Evolutionary conservation across 1,140 invertebrate species (phyloP).

Genomic region (Glomeris maerens): DNA sequence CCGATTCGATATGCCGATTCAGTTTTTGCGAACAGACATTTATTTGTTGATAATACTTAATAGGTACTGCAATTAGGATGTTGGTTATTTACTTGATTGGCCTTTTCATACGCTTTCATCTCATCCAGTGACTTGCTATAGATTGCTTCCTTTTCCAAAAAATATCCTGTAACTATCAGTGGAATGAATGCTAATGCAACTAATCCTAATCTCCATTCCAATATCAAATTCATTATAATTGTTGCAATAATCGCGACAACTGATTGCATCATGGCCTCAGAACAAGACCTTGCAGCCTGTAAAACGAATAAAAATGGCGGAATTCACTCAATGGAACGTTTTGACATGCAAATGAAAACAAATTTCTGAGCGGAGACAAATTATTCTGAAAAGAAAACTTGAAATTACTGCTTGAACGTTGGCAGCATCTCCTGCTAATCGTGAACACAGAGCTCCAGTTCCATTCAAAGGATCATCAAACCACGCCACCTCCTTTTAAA

Average conservation of each 20-base stretch:
- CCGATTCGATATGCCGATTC: not conserved
- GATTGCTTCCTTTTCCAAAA: not conserved
- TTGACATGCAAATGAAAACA: no score
- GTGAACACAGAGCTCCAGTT: constrained; percentile 21
- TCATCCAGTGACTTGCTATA: not conserved
- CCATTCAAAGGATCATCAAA: constrained; percentile 21
- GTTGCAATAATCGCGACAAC: not conserved
- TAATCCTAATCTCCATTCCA: constrained; percentile 4
- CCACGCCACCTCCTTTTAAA: constrained; percentile 3
- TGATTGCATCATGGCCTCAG: not conserved
- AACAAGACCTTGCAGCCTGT: not conserved
- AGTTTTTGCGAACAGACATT: not conserved
- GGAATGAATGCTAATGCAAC: not conserved
- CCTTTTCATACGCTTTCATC: not conserved
- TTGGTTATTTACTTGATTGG: constrained; percentile 4
- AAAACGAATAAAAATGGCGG: not conserved
- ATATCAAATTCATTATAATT: not conserved
- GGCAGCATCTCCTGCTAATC: constrained; percentile 18
- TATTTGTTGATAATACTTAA: no score
- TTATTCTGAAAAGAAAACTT: not conserved
- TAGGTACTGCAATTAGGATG: no score
- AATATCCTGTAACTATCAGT: not conserved
- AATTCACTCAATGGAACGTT: no score
- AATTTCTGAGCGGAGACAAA: not conserved
- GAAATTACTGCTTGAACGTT: constrained; percentile 2